phyloP scores from a whole-genome alignment of 1,140 invertebrate species.

The Penaeus chinensis region DNA sequence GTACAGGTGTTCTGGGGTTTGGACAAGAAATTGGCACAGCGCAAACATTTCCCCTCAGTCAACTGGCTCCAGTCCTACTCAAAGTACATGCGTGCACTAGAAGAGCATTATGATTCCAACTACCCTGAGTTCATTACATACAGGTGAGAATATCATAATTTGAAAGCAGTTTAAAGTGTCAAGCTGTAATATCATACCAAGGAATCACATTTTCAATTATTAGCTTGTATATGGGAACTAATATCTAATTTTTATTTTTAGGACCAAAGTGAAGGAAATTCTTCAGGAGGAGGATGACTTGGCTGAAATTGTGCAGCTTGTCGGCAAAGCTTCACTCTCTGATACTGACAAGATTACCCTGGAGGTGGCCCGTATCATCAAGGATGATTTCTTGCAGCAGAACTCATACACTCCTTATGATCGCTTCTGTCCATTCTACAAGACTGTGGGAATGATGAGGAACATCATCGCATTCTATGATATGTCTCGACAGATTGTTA shows the following conservation, averaged over 20 bases:
- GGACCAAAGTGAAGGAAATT: conserved; percentile 95
- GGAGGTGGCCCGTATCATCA: conserved; percentile 97
- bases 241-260: conserved; percentile 68
- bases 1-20: conserved; percentile 99
- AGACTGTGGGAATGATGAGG: conserved; percentile 97
- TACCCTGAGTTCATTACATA: conserved; percentile 96
- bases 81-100: conserved; percentile 97
- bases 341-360: conserved; percentile 99
- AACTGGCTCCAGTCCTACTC: conserved; percentile 99
- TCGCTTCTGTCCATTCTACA: conserved; percentile 99
- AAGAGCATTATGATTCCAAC: conserved; percentile 99
- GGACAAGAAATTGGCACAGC: conserved; percentile 98
- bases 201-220: no score
- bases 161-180: no score
- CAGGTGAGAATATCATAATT: conserved; percentile 71
- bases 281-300: conserved; percentile 99
- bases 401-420: conserved; percentile 97
- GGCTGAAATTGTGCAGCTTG: conserved; percentile 99
- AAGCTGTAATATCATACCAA: no score
- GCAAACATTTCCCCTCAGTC: conserved; percentile 99
- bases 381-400: conserved; percentile 99
- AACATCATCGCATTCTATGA: conserved; percentile 99
- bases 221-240: no score
- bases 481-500: conserved; percentile 95
- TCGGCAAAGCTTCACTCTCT: conserved; percentile 98